These are phyloP conservation scores for Astatotilapia flaviijosephi DNA, from an alignment of 2,113 vertebrate species.

Conservation along the genomic window DNA sequence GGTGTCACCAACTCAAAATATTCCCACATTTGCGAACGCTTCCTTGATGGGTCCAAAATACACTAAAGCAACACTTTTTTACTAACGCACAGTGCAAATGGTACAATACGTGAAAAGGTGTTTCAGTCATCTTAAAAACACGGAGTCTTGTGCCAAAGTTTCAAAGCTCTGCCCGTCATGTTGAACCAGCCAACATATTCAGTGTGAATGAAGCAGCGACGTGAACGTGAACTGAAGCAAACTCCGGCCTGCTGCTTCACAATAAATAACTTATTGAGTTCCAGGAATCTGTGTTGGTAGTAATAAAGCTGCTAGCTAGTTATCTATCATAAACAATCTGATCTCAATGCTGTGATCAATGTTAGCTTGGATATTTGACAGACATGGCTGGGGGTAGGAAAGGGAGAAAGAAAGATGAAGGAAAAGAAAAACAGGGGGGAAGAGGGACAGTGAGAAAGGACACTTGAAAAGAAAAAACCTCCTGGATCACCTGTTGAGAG, in stretches of 20 bases:
- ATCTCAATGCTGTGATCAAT: neutral
- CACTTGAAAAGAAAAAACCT: rapidly evolving
- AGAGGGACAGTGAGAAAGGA: neutral
- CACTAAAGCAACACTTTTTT: neutral
- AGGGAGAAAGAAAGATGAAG: neutral
- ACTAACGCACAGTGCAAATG: rapidly evolving
- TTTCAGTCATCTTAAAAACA: neutral
- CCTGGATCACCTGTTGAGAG: rapidly evolving
- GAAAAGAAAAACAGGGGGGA: rapidly evolving
- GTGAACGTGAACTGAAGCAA: rapidly evolving
- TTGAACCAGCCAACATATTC: neutral
- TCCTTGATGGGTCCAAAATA: neutral
- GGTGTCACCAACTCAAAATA: rapidly evolving
- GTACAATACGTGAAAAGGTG: neutral
- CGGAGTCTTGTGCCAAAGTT: rapidly evolving
- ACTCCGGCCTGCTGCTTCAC: rapidly evolving
- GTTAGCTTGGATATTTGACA: rapidly evolving
- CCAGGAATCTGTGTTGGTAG: rapidly evolving
- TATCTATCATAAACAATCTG: rapidly evolving
- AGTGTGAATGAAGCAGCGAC: rapidly evolving
- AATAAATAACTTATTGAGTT: neutral
- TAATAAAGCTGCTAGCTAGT: rapidly evolving
- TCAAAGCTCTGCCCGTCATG: rapidly evolving
- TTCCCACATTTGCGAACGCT: rapidly evolving
- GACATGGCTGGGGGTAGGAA: neutral